Percentiles rank a stretch among this genome's conserved stretches.
Conservation (phyloP, 2,113 vertebrate species). For the Phalacrocorax aristotelis region DNA sequence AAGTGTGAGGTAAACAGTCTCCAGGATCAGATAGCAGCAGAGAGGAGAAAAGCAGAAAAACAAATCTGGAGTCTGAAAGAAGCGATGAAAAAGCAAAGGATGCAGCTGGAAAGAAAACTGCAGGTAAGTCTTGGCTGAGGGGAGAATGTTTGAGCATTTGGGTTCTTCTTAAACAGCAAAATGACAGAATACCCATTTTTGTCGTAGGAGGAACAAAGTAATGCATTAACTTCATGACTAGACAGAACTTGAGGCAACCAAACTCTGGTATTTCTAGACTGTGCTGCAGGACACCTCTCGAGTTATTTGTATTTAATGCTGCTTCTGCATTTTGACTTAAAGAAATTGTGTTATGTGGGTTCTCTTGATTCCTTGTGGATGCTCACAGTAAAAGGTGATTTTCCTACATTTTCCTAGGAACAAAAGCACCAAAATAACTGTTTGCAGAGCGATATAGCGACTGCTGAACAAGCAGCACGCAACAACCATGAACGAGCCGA, state of each 20-base stretch:
- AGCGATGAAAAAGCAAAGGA: conserved; percentile 53
- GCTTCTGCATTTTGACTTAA: neutral
- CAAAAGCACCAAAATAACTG: conserved; percentile 48
- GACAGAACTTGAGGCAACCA: neutral
- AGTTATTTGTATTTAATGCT: neutral
- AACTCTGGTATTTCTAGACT: neutral
- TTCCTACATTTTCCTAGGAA: conserved; percentile 35
- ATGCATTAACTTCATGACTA: neutral
- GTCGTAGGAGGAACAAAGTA: neutral
- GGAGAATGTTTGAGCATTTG: neutral
- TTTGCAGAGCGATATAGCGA: conserved; percentile 56
- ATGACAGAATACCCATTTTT: neutral
- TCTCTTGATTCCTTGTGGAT: neutral
- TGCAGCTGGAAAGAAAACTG: conserved; percentile 70
- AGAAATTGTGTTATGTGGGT: neutral
- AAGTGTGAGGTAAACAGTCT: conserved; percentile 66
- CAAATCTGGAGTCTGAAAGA: conserved; percentile 70
- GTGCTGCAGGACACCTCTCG: neutral
- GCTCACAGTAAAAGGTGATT: neutral
- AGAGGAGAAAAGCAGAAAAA: conserved; percentile 72
- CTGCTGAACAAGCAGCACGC: conserved; percentile 50
- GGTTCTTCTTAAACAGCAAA: neutral
- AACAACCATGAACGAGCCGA: conserved; percentile 45
- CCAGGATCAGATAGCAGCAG: conserved; percentile 65
- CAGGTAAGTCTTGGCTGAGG: conserved; percentile 45